phyloP scores from a whole-genome alignment of 2,888 invertebrate species.

The Cantharis rufa region DNA sequence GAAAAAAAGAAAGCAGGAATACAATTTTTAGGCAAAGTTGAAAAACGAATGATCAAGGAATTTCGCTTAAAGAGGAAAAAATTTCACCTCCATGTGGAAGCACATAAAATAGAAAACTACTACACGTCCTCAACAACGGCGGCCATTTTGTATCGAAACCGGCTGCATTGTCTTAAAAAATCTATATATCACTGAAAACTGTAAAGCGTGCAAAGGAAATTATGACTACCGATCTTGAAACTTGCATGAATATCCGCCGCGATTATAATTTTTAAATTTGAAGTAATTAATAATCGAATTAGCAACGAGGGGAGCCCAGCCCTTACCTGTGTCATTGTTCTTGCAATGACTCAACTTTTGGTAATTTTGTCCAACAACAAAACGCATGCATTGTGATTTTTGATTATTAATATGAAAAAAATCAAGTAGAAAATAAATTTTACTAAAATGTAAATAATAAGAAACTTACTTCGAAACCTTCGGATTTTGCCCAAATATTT shows the following conservation, averaged over 20 bases:
- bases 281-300: neutral
- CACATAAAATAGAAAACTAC: slow-evolving; percentile 33
- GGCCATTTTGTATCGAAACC: slow-evolving; percentile 51
- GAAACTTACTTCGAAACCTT: slow-evolving; percentile 87
- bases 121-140: slow-evolving; percentile 48
- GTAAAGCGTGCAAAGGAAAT: neutral
- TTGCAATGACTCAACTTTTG: slow-evolving; percentile 22
- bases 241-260: neutral
- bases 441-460: neutral
- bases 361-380: neutral
- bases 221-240: neutral
- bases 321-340: slow-evolving; percentile 33
- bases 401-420: neutral
- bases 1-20: neutral
- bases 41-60: neutral
- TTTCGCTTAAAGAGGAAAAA: neutral
- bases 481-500: slow-evolving; percentile 93
- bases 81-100: slow-evolving; percentile 8
- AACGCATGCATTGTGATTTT: neutral
- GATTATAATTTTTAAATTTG: neutral
- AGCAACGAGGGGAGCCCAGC: slow-evolving; percentile 19
- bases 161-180: slow-evolving; percentile 36
- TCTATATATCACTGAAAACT: slow-evolving; percentile 17
- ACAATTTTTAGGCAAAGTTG: neutral
- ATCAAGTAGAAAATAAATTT: neutral